A percentile compares a stretch with the other conserved stretches of the same genome.
These are phyloP conservation scores for Halisarca cf. caerulea DNA, from an alignment of 37 sponge, comb jelly and placozoan genomes.

Conservation along the genomic window DNA sequence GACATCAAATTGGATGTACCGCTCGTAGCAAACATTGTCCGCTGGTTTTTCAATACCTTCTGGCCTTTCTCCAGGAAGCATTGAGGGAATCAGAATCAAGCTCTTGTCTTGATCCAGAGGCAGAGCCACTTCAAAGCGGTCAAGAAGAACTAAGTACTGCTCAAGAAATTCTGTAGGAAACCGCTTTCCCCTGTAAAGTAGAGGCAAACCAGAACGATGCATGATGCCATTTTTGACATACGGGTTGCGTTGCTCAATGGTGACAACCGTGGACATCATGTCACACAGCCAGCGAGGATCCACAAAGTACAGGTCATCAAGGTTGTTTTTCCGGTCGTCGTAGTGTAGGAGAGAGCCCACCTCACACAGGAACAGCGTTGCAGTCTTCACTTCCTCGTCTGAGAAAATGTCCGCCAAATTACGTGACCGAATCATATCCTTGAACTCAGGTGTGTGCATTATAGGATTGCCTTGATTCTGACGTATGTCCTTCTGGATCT, in stretches of 20 bases:
- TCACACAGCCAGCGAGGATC: conserved; percentile 91
- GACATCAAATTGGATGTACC: conserved; percentile 22
- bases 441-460: conserved; percentile 74
- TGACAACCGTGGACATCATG: conserved; percentile 62
- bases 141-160: conserved; percentile 77
- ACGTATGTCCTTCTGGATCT: conserved; percentile 63
- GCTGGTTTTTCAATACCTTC: background rate
- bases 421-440: conserved; percentile 62
- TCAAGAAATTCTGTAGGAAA: conserved; percentile 81
- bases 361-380: conserved; percentile 79
- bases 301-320: conserved; percentile 84
- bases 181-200: conserved; percentile 63
- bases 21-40: conserved; percentile 10
- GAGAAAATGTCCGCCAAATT: conserved; percentile 64
- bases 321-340: conserved; percentile 78
- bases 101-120: conserved; percentile 71
- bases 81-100: conserved; percentile 81
- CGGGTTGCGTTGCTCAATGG: conserved; percentile 45
- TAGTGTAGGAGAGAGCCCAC: conserved; percentile 88
- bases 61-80: conserved; percentile 71
- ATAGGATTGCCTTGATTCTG: conserved; percentile 58
- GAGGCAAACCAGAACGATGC: conserved; percentile 45
- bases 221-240: conserved; percentile 80
- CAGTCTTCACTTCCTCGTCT: conserved; percentile 82
- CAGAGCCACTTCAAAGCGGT: conserved; percentile 86